Evolutionary conservation across 2,888 invertebrate species (phyloP), one percentile per base, ranked within the genome.

Genomic region (Pegoplata infirma): DNA sequence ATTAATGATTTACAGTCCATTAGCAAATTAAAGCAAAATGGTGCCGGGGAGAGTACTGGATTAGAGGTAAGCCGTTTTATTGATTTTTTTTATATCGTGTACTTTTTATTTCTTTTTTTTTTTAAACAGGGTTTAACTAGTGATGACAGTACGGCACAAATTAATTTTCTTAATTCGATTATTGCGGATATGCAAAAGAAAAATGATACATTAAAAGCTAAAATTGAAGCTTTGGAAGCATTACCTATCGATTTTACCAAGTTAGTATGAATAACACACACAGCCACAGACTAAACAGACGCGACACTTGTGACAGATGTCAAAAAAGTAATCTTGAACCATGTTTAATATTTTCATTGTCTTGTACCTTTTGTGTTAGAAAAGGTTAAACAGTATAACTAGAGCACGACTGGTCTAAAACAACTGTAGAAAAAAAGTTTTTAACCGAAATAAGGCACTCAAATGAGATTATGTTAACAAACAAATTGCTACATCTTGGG

Each of bases 181-280:
- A 98, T 99, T 84, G 97, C 97, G 25, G 98, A 98, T 86, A 95
- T 98, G 94, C 97, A 98, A 89, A 93, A 93, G 82, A 98, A 98
- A 89, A 97, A 97, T 87, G 95, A 97, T 85, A 94, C 94, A 83
- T 91, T 98, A 2, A 91, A 93, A 86, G 93, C 94, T 61, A 92
- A 95, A 84, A 93, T 98, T 51, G 94, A 96, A 84, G 94, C 94
- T 36, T 91, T 97, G 56, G 96, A 96, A 88, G 87, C 89, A 6
- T 78, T 86, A 71, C 86, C 89, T 16, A 85, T 82, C 8, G 88
- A 89, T 64, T 86, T 84, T 53, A 91, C 93, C 7, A 85, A 91
- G 90, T 94, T 91, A 82, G 92, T 88, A 16, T 8, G n/a, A n/a
- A n/a, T n/a, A n/a, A n/a, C n/a, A n/a, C n/a, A n/a, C n/a, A n/a